Evolutionary conservation across 2,113 vertebrate genomes (phyloP).

Genomic region (Tricholaema leucomelas): DNA sequence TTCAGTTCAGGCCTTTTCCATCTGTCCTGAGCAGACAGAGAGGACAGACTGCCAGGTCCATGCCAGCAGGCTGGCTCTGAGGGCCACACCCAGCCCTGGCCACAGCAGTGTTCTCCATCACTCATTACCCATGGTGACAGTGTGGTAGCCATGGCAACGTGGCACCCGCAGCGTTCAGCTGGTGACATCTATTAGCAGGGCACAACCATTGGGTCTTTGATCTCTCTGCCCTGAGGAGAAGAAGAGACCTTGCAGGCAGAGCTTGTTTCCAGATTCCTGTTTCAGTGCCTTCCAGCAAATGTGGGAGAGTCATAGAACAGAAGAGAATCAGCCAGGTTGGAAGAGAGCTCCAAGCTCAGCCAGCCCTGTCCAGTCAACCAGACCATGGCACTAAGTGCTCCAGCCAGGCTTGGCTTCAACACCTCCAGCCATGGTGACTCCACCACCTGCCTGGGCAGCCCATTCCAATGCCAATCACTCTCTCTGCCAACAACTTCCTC

Average conservation of each 20-base stretch:
- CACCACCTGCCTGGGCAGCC: no score
- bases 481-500: no score
- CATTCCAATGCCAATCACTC: no score
- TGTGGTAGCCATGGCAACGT: neutral
- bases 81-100: neutral
- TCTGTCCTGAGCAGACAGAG: neutral
- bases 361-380: no score
- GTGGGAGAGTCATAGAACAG: no score
- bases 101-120: neutral
- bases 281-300: neutral
- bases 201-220: neutral
- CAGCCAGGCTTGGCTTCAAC: no score
- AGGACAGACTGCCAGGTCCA: neutral
- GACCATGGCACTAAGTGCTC: no score
- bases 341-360: no score
- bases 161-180: neutral
- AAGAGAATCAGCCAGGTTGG: no score
- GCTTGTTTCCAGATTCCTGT: neutral
- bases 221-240: neutral
- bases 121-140: accelerated
- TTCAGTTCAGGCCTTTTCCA: accelerated
- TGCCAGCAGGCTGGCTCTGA: accelerated
- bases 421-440: no score
- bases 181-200: neutral
- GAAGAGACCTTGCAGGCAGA: neutral